These are phyloP conservation scores for Strix aluco DNA, from an alignment of 2,113 vertebrate genomes.

Conservation along the genomic window DNA sequence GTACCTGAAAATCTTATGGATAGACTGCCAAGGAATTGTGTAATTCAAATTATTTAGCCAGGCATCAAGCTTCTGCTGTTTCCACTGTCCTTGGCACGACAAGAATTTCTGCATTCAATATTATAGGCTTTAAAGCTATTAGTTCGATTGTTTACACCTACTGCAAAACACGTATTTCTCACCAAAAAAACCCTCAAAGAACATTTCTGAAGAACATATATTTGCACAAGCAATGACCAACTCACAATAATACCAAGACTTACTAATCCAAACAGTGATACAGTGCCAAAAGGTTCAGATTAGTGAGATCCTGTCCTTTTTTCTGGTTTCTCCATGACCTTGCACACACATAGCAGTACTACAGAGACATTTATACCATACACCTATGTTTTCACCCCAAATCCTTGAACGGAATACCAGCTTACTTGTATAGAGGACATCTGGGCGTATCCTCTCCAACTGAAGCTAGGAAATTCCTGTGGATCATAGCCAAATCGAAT, in stretches of 20 bases:
- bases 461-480: conserved; percentile 86
- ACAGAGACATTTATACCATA: not conserved
- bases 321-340: not conserved
- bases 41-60: not conserved
- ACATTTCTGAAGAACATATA: not conserved
- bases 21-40: not conserved
- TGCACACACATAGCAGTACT: not conserved
- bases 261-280: not conserved
- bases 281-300: not conserved
- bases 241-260: not conserved
- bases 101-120: not conserved
- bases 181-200: not conserved
- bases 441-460: conserved; percentile 89
- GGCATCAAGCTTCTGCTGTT: not conserved
- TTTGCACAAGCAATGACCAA: not conserved
- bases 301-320: not conserved
- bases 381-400: not conserved
- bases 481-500: conserved; percentile 86
- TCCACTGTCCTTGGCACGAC: not conserved
- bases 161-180: not conserved
- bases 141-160: not conserved
- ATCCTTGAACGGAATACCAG: not conserved
- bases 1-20: not conserved
- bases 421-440: conserved; percentile 88
- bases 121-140: not conserved